Conservation (phyloP, 2,113 vertebrate species). For the Oncorhynchus tshawytscha region DNA sequence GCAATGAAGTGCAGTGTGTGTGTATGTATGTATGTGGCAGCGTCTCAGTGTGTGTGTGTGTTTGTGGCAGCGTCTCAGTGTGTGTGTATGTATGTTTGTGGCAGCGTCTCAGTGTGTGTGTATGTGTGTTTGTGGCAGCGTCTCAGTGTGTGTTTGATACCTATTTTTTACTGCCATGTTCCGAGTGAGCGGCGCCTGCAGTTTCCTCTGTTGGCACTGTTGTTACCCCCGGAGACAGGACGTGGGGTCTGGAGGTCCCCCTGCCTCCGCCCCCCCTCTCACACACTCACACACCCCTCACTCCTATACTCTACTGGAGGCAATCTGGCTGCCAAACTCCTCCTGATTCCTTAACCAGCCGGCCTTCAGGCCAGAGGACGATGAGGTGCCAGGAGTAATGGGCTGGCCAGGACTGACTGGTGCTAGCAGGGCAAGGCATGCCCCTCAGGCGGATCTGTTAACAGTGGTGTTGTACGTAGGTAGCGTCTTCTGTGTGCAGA, state of each 20-base stretch:
- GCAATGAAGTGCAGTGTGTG: not conserved
- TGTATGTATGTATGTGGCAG: constrained; percentile 46
- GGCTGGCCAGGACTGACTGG: too few relatives aligned
- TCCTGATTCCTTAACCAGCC: constrained; percentile 66
- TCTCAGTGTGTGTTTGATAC: not conserved
- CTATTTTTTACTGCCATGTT: constrained; percentile 33
- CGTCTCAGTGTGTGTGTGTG: not conserved
- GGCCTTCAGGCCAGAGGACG: constrained; percentile 44
- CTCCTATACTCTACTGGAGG: constrained; percentile 29
- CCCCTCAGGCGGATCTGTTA: not conserved
- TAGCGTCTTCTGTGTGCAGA: too few relatives aligned
- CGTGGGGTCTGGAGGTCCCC: constrained; percentile 45
- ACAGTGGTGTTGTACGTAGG: too few relatives aligned
- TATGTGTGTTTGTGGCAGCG: too few relatives aligned
- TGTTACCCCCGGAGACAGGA: constrained; percentile 61
- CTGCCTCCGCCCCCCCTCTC: not conserved
- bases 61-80: too few relatives aligned
- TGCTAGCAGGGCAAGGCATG: not conserved
- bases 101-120: too few relatives aligned
- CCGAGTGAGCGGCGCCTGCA: constrained; percentile 40
- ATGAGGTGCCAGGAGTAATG: not conserved
- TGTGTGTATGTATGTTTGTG: too few relatives aligned
- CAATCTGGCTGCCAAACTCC: constrained; percentile 51
- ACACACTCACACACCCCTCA: constrained; percentile 14
- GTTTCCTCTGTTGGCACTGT: constrained; percentile 52